These are phyloP conservation scores for Lasiurus cinereus DNA, from an alignment of 2,113 vertebrate species.

Conservation along the genomic window DNA sequence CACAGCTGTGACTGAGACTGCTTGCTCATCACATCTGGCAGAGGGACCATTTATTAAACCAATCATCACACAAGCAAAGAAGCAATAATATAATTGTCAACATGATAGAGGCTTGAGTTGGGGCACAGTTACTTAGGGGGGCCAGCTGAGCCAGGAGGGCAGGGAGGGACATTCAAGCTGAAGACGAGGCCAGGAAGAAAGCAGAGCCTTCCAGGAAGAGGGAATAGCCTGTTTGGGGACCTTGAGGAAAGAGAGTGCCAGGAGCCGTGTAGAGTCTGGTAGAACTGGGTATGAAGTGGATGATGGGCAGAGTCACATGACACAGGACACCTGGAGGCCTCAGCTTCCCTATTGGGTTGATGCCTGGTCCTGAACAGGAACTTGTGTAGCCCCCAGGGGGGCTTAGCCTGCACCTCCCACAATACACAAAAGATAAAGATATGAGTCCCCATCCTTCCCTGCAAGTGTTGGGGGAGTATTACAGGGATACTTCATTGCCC, in stretches of 20 bases:
- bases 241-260: accelerated
- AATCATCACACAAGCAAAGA: conserved; percentile 78
- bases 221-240: not conserved
- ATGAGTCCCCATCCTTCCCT: not conserved
- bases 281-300: accelerated
- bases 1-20: conserved; percentile 69
- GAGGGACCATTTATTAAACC: conserved; percentile 79
- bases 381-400: not conserved
- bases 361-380: not conserved
- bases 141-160: not conserved
- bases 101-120: conserved; percentile 59
- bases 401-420: not conserved
- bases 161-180: not conserved
- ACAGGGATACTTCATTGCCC: not conserved
- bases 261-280: not conserved
- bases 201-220: not conserved
- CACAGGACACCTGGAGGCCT: not conserved
- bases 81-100: conserved; percentile 73
- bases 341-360: not conserved
- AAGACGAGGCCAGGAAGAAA: not conserved
- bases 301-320: accelerated
- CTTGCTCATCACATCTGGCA: conserved; percentile 62
- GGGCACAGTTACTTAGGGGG: conserved; percentile 25
- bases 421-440: not conserved
- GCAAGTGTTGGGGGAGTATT: not conserved